Evolutionary conservation across 2,888 invertebrate genomes (phyloP).

Genomic region (Fragum fragum): DNA sequence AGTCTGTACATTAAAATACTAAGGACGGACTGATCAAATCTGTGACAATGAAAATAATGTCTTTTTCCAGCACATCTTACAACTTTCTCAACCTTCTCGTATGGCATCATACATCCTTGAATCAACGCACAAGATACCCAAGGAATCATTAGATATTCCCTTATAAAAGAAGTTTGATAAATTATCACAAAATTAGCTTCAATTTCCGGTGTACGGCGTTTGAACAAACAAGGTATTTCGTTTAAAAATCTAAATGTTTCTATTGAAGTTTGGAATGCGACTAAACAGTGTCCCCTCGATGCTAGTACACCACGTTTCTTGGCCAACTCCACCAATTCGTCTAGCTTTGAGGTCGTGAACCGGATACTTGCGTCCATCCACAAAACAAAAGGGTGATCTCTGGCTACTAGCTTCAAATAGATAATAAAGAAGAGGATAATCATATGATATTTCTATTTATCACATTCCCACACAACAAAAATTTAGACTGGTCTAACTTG

Average conservation of each 20-base stretch:
- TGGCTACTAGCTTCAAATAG: not conserved
- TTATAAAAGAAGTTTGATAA: not conserved
- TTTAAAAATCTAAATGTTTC: not conserved
- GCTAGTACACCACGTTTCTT: not conserved
- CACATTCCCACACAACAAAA: too few species aligned
- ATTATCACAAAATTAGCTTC: not conserved
- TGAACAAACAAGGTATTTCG: not conserved
- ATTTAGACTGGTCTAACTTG: too few species aligned
- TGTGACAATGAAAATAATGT: not conserved
- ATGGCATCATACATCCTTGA: not conserved
- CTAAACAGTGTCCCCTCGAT: not conserved
- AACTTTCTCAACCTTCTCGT: not conserved
- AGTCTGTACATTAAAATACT: not conserved
- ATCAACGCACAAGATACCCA: slow-evolving; percentile 1
- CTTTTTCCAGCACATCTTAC: not conserved
- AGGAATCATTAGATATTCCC: not conserved
- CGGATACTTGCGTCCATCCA: slow-evolving; percentile 3
- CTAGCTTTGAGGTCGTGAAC: not conserved
- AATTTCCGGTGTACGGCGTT: not conserved
- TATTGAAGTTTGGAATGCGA: not conserved
- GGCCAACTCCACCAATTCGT: not conserved
- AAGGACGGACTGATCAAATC: not conserved
- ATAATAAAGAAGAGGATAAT: not conserved
- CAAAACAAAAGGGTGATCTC: not conserved
- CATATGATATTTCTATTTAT: not conserved